Base-by-base conservation (phyloP, 2,888 invertebrate species). In the Drosophila macrospina region DNA sequence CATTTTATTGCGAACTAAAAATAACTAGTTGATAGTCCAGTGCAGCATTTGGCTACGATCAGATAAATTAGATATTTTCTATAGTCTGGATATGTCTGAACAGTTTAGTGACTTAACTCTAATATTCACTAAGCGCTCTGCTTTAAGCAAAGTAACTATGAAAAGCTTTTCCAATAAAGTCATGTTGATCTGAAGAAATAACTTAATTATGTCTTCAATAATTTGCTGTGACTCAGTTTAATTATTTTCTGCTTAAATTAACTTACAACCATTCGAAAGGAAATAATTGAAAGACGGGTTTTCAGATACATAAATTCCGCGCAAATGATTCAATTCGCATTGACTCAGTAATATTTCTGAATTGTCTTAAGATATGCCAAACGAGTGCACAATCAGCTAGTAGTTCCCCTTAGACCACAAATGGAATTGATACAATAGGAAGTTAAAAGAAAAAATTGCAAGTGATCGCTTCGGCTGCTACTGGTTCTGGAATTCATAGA, bases 341-440 rank as follows among this genome's bases (percentile, higher is more conserved):
- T 47, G 16, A 52, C 10, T 51, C 26, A 60, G 20, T n/a, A 15
- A 20, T 41, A 30, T n/a, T 50, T 10, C 20, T 32, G 52, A 41
- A 15, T 8, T 48, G 34, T 7, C 34, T 20, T n/a, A 24, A 48
- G 34, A 48, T 32, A 48, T 47, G 47, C 47, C 11, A 15, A 39
- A 15, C 24, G 15, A 13, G 11, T 34, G 24, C 13, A 39, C 24
- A 52, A 0, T 47, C 20, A 42, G 13, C 34, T 64, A 51, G 76
- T 69, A 69, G 55, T 78, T 81, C 73, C 78, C 79, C 76, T 4
- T 47, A 10, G 45, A 10, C 16, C 8, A 41, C 34, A 50, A 50
- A 56, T 63, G 54, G 41, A 41, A 42, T 16, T 39, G 36, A 30
- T 13, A 45, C 7, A 28, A 32, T 28, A 30, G 71, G 69, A 81